A percentile compares a stretch with the other conserved stretches of the same genome.
Conservation (phyloP, 2,113 vertebrate species). For the Calyptommatus sinebrachiatus region DNA sequence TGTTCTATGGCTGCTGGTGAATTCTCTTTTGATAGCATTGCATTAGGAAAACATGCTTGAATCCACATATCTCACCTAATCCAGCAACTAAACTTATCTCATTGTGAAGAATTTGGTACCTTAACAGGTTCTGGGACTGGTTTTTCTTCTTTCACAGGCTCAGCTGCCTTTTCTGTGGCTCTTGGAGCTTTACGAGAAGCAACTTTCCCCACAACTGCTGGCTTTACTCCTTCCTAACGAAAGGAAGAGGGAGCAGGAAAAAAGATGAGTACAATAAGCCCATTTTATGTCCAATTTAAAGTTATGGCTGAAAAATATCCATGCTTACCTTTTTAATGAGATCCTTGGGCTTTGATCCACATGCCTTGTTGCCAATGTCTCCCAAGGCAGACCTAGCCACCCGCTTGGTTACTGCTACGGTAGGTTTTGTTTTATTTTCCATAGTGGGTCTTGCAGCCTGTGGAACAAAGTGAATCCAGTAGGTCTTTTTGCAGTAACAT, state of each 20-base stretch:
- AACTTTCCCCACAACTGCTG: slow-evolving; percentile 42
- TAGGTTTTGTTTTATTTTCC: slow-evolving; percentile 69
- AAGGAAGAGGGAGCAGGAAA: neutral
- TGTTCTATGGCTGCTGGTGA: neutral
- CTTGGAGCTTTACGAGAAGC: slow-evolving; percentile 42
- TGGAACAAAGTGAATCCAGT: neutral
- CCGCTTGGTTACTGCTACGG: slow-evolving; percentile 58
- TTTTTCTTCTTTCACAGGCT: slow-evolving; percentile 39
- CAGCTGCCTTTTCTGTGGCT: slow-evolving; percentile 38
- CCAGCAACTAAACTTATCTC: neutral
- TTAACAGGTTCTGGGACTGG: slow-evolving; percentile 43
- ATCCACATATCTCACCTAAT: neutral
- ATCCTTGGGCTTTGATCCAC: slow-evolving; percentile 18
- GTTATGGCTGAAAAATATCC: rapidly evolving
- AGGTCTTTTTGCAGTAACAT: neutral
- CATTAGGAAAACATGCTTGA: no score
- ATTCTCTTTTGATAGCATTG: neutral
- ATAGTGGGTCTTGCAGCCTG: slow-evolving; percentile 73
- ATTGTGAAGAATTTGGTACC: slow-evolving; percentile 35
- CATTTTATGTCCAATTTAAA: rapidly evolving
- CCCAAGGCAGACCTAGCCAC: slow-evolving; percentile 68
- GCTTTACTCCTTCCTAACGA: slow-evolving; percentile 52
- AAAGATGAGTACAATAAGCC: neutral
- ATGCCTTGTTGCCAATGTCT: slow-evolving; percentile 75
- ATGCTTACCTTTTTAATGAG: slow-evolving; percentile 62